Percentiles rank a stretch among this genome's conserved stretches.
Evolutionary conservation across 2,888 invertebrate species (phyloP).

Genomic region (Callimorpha dominula): DNA sequence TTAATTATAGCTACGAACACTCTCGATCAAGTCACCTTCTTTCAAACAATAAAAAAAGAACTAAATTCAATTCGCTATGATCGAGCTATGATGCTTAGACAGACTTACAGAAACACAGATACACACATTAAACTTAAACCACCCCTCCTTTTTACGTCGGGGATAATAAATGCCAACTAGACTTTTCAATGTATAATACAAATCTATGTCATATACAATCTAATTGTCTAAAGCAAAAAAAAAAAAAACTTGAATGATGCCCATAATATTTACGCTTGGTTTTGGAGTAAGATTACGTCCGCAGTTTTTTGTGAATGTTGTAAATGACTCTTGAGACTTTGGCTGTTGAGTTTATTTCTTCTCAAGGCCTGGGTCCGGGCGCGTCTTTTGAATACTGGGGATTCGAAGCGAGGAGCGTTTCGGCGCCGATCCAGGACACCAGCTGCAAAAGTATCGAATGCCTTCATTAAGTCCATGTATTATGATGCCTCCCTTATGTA

Average conservation of each 20-base stretch:
- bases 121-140: no score
- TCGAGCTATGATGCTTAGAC: no score
- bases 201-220: no score
- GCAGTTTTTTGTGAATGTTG: constrained; percentile 58
- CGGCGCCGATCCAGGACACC: constrained; percentile 58
- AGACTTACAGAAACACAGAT: no score
- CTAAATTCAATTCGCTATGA: no score
- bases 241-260: background rate
- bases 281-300: background rate
- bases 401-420: constrained; percentile 54
- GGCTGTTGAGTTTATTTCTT: constrained; percentile 69
- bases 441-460: constrained; percentile 29
- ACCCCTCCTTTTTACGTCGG: no score
- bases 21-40: no score
- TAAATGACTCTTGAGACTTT: constrained; percentile 69
- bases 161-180: no score
- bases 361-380: constrained; percentile 68
- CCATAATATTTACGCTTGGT: background rate
- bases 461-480: background rate
- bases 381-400: constrained; percentile 60
- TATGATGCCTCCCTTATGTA: background rate
- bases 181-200: no score
- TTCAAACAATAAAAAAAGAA: no score
- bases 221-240: background rate
- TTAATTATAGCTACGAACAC: no score